These are phyloP conservation scores for Stomatorhinus walkeri DNA, from an alignment of 2,797 vertebrate genomes.

Conservation along the genomic window DNA sequence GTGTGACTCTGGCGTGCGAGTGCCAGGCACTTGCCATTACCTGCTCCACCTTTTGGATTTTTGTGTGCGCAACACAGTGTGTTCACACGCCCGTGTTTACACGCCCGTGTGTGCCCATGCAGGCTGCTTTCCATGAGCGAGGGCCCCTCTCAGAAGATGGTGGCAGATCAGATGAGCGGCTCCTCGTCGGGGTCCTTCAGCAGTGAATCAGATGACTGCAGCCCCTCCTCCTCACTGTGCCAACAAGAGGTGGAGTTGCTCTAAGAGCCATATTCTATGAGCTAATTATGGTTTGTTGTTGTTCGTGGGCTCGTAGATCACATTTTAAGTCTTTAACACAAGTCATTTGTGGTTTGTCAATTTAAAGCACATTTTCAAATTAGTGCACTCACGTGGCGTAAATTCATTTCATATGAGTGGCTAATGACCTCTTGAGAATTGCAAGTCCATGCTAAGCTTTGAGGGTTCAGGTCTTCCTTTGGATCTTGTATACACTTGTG, in stretches of 20 bases:
- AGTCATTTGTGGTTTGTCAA: not conserved
- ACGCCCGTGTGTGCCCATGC: conserved; percentile 6
- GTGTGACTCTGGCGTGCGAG: not conserved
- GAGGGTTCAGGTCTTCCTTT: not conserved
- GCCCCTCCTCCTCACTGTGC: conserved; percentile 39
- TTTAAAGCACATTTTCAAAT: not conserved
- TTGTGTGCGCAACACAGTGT: conserved; percentile 14
- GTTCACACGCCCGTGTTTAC: conserved; percentile 14
- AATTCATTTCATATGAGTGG: not conserved
- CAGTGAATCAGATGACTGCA: conserved; percentile 61
- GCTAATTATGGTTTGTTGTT: not conserved
- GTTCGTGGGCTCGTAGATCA: not conserved
- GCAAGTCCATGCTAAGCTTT: not conserved
- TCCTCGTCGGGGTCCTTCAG: conserved; percentile 65
- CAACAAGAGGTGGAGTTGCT: conserved; percentile 48
- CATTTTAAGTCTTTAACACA: not conserved
- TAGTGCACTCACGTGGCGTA: not conserved
- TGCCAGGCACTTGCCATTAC: not conserved
- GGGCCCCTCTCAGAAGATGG: conserved; percentile 47
- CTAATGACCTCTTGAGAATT: not conserved
- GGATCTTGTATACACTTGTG: not conserved
- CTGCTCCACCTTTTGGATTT: not conserved
- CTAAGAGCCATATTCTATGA: not conserved
- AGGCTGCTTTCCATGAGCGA: conserved; percentile 60
- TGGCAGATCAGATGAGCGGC: conserved; percentile 61